phyloP scores from a whole-genome alignment of 2,888 invertebrate genomes.

The Nebria salina region DNA sequence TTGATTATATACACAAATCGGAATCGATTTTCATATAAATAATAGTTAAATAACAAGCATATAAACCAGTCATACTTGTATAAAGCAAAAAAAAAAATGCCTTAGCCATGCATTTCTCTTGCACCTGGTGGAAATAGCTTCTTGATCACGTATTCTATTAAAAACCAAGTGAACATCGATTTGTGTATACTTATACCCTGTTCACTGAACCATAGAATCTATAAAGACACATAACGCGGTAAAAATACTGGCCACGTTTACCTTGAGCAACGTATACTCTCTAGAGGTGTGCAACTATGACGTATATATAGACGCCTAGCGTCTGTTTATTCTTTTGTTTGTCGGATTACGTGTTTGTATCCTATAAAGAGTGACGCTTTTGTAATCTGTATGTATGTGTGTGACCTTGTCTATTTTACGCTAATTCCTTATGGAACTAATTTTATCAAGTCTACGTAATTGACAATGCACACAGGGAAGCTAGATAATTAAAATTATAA shows the following conservation, averaged over 20 bases:
- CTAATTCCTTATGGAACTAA: not conserved
- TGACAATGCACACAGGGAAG: not conserved
- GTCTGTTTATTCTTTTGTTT: not conserved
- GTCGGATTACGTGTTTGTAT: not conserved
- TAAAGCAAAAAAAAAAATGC: not conserved
- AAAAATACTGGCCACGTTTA: not conserved
- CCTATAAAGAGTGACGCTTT: not conserved
- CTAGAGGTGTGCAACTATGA: not conserved
- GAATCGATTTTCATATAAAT: not conserved
- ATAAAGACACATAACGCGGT: not conserved
- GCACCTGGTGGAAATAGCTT: not conserved
- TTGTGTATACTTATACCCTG: not conserved
- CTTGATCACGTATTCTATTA: slow-evolving; percentile 1
- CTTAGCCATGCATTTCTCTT: not conserved
- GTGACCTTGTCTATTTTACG: not conserved
- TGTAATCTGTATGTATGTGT: not conserved
- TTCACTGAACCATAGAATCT: not conserved
- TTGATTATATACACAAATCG: not conserved
- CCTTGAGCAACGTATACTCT: not conserved
- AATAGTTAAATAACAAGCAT: not conserved
- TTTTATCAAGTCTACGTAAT: not conserved
- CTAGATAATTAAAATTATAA: not conserved
- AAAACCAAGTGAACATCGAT: not conserved
- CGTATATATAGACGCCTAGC: not conserved
- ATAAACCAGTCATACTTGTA: not conserved